Base-by-base conservation (phyloP, 2,797 vertebrate species). In the Anabacerthia variegaticeps region DNA sequence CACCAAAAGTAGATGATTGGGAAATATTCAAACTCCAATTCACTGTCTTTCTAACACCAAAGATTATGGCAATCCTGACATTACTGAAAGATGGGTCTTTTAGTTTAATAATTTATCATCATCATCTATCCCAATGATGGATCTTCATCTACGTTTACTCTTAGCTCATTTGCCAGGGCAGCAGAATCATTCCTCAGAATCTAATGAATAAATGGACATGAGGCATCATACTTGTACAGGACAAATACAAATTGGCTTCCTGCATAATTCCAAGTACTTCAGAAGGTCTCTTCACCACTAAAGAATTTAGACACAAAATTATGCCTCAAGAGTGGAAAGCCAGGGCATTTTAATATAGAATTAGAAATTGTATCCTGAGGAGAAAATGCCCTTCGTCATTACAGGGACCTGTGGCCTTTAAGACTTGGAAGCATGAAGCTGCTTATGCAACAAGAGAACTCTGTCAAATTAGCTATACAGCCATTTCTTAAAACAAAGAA, bases 41-140 rank as follows among this genome's bases (percentile, higher is more conserved):
- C 48, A 52, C 4, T 3, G 22, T 26, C 11, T 69, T 93, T 80
- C 30, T 52, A 91, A 87, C 9, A 74, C 30, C 43, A 76, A 36
- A 82, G 32, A 84, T 44, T 34, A 81, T 4, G 34, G 61, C n/a
- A 85, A 67, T 58, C 61, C 2, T 63, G 71, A 28, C 41, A 61
- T 28, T 36, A 71, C 14, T 71, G 44, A 56, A 56, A 87, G 27
- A 34, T 3, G 7, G 7, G 6, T 20, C n/a, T 85, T 72, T 48
- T 6, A 62, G 20, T 65, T 92, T 36, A 82, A 34, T 9, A 51
- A 48, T 0, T 43, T 39, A 77, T 63, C 0, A 74, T 63, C 0
- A 0, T 2, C 26, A 76, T 22, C 28, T 32, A 52, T 44, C 30
- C n/a, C 44, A 52, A 5, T 1, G 3, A 79, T 1, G 0, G 30